Evolutionary conservation across 1,140 invertebrate species (phyloP), one percentile per base, ranked within the genome.

Genomic region (Dinoponera quadriceps): DNA sequence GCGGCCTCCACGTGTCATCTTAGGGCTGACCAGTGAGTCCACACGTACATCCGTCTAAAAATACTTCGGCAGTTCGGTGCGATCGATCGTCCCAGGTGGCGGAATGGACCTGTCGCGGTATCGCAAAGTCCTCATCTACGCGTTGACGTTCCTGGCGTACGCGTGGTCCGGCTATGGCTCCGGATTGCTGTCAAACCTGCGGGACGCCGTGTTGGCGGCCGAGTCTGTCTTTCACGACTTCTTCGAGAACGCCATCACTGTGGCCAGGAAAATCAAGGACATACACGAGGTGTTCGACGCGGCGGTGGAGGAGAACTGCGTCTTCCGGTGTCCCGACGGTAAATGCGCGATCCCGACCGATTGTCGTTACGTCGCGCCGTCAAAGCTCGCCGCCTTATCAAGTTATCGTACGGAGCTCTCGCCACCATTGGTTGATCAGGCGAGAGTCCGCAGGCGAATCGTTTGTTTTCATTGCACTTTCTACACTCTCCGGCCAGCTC

Each of bases 241-340:
- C 59, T 95, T 97, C 83, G 93, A 95, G 82, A 97, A 97, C 93
- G 95, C 96, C 9, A 96, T 97, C 66, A 97, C 96, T n/a, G 95
- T 98, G 7, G 96, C 96, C 20, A 95, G 96, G 81, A 97, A 97
- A 89, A 96, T 98, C 86, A 96, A 96, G 87, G 96, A 96, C 5
- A 95, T 98, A 54, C 96, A 98, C 89, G 97, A 98, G 82, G 96
- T 98, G 5, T 96, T 98, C 78, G 96, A 98, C 92, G 97, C 97
- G 4, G 97, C 97, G 16, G 96, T 98, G 14, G 97, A 98, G 88
- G 97, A 98, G 92, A 95, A 97, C 63, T 98, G 97, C 89, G 92
- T 97, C 44, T 98, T 95, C 91, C 94, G 95, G 75, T 98, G 97
- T 93, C 96, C 97, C 9, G 94, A 93, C 89, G 96, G 97, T 44